These are phyloP conservation scores for Bembecia ichneumoniformis DNA, from an alignment of 2,888 invertebrate species.

Conservation along the genomic window DNA sequence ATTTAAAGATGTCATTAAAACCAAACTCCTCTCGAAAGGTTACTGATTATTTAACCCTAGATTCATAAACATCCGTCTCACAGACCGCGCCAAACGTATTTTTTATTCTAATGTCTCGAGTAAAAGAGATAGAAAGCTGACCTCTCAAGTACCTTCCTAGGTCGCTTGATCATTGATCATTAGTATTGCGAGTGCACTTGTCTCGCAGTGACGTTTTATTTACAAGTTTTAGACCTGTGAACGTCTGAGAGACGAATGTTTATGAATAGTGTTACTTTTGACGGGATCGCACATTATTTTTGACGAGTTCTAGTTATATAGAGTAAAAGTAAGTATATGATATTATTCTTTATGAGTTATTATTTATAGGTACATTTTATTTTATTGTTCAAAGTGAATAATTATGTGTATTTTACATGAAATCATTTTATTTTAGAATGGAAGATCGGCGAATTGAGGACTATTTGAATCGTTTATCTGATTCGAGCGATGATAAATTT, in stretches of 20 bases:
- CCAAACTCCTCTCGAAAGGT: too few relatives aligned
- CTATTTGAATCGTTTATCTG: neutral
- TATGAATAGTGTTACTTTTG: conserved; percentile 7
- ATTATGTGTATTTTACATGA: too few relatives aligned
- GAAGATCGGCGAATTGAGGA: neutral
- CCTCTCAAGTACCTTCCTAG: conserved; percentile 6
- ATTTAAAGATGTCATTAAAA: too few relatives aligned
- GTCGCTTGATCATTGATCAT: conserved; percentile 1
- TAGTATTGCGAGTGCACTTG: conserved; percentile 3
- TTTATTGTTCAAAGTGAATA: too few relatives aligned
- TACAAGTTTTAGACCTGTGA: conserved; percentile 3
- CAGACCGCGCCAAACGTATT: too few relatives aligned
- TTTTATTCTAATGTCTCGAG: too few relatives aligned
- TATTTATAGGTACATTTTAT: too few relatives aligned
- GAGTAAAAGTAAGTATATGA: too few relatives aligned
- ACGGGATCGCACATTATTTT: conserved; percentile 1
- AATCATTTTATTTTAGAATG: neutral
- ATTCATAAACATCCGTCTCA: too few relatives aligned
- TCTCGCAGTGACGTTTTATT: conserved; percentile 3
- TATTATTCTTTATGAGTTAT: too few relatives aligned
- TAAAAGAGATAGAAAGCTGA: conserved; percentile 5
- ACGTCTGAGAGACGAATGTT: conserved; percentile 7
- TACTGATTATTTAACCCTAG: too few relatives aligned
- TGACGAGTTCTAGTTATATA: too few relatives aligned
- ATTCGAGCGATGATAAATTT: conserved; percentile 1